Evolutionary conservation across 2,797 vertebrate genomes (phyloP).

Genomic region (Alosa sapidissima): DNA sequence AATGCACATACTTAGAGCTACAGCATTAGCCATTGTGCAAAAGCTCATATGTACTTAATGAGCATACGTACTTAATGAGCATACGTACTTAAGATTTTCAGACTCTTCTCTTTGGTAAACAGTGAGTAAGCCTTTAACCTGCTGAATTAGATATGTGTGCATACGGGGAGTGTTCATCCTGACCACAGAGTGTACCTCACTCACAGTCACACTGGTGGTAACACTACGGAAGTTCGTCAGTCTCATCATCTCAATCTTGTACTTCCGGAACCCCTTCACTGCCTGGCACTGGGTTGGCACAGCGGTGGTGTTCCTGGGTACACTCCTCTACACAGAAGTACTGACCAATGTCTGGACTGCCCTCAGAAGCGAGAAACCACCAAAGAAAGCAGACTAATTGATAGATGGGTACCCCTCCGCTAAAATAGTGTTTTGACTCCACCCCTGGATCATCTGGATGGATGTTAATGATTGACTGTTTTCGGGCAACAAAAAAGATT

Average conservation of each 20-base stretch:
- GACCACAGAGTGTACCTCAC: conserved; percentile 93
- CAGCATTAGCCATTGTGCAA: too few relatives aligned
- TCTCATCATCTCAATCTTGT: conserved; percentile 96
- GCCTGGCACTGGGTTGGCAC: conserved; percentile 95
- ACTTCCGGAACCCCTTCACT: conserved; percentile 94
- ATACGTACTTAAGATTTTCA: not conserved
- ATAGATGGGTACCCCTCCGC: conserved; percentile 16
- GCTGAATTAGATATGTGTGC: conserved; percentile 85
- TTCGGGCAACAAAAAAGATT: not conserved
- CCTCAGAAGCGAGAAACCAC: conserved; percentile 51
- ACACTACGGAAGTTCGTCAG: conserved; percentile 96
- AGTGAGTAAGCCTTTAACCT: conserved; percentile 56
- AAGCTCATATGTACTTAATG: not conserved
- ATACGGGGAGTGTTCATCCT: conserved; percentile 93
- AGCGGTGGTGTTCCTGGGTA: conserved; percentile 86
- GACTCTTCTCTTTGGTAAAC: not conserved
- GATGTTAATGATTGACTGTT: not conserved
- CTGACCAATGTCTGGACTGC: conserved; percentile 70
- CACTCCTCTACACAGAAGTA: conserved; percentile 91
- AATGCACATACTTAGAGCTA: not conserved
- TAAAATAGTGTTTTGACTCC: not conserved
- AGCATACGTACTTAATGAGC: too few relatives aligned
- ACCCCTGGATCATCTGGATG: not conserved
- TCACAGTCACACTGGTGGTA: conserved; percentile 94
- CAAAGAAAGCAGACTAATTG: conserved; percentile 69